Evolutionary conservation across 2,113 vertebrate genomes (phyloP).

Genomic region (Apeltes quadracus): DNA sequence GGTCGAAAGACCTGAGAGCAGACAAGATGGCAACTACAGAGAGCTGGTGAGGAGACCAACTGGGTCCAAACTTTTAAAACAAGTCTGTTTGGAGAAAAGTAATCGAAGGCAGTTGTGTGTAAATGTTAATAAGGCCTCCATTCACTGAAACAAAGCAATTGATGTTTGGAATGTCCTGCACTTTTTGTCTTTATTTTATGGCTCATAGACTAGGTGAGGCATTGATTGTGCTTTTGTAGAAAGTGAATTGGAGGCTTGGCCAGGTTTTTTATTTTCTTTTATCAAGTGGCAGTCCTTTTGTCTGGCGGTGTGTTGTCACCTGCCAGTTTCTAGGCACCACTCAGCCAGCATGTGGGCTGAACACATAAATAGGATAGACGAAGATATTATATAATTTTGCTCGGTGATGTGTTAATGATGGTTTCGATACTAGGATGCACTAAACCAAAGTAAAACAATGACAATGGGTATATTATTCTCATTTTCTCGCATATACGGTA

Average conservation of each 20-base stretch:
- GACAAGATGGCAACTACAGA: conserved; percentile 91
- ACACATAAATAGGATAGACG: conserved; percentile 23
- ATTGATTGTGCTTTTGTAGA: conserved; percentile 38
- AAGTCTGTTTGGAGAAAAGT: neutral
- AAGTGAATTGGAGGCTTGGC: conserved; percentile 35
- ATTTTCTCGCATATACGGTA: neutral
- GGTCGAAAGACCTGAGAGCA: conserved; percentile 83
- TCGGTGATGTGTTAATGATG: neutral
- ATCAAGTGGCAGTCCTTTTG: conserved; percentile 32
- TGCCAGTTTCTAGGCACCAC: conserved; percentile 9
- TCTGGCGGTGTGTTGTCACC: conserved; percentile 33
- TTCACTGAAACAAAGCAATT: conserved; percentile 31
- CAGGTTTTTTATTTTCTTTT: conserved; percentile 37
- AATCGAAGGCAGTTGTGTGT: neutral
- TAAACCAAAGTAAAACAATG: conserved; percentile 3
- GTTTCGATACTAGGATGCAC: conserved; percentile 10
- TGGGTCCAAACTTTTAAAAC: neutral
- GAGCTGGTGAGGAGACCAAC: conserved; percentile 87
- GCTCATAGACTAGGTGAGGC: conserved; percentile 28
- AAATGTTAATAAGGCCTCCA: conserved; percentile 12
- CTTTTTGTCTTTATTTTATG: conserved; percentile 42
- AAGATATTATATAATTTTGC: conserved; percentile 14
- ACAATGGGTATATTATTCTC: neutral
- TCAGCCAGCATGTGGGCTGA: conserved; percentile 12
- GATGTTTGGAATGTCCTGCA: conserved; percentile 4